These are phyloP conservation scores for Pogona vitticeps DNA, from an alignment of 2,113 vertebrate species.

Conservation along the genomic window DNA sequence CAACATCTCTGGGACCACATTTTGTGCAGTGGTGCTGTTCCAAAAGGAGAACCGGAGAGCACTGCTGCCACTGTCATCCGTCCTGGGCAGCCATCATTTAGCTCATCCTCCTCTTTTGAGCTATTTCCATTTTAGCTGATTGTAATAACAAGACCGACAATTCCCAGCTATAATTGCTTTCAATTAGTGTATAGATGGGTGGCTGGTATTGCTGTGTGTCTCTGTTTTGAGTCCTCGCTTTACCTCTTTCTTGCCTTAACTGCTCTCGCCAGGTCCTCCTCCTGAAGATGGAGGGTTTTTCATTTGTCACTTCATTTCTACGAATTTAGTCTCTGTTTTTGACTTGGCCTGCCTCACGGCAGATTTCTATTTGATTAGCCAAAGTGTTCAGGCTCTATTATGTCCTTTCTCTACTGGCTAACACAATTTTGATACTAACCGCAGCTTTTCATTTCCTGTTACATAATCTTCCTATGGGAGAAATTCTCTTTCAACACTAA, in stretches of 20 bases:
- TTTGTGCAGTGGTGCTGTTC: too few relatives aligned
- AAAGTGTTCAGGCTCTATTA: conserved; percentile 15
- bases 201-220: neutral
- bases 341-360: neutral
- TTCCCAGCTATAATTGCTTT: too few relatives aligned
- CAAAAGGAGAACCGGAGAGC: too few relatives aligned
- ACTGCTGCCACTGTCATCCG: too few relatives aligned
- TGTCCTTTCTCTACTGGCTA: conserved; percentile 7
- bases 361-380: conserved; percentile 17
- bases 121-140: too few relatives aligned
- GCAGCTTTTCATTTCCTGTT: neutral
- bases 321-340: neutral
- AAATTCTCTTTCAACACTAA: neutral
- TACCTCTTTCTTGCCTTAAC: neutral
- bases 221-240: neutral
- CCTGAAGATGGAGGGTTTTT: neutral
- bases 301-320: neutral
- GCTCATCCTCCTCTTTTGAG: too few relatives aligned
- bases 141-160: too few relatives aligned
- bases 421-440: neutral
- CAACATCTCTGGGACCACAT: too few relatives aligned
- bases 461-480: conserved; percentile 10
- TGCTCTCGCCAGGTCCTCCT: neutral
- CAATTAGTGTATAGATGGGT: too few relatives aligned
- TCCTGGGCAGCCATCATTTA: too few relatives aligned